These are phyloP conservation scores for Drosophila maculinotata DNA, from an alignment of 2,888 invertebrate species.

Conservation along the genomic window DNA sequence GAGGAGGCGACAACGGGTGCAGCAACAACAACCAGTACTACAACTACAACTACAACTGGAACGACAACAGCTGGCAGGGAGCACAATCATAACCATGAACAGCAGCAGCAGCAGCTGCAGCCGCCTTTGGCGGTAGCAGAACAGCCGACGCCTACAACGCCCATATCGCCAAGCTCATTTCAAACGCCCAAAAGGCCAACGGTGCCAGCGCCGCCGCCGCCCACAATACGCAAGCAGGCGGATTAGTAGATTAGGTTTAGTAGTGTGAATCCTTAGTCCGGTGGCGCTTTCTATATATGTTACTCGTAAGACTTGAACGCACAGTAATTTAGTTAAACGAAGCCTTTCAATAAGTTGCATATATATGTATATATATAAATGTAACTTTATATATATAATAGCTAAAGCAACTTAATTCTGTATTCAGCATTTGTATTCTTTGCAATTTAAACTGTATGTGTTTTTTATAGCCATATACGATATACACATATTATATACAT, in stretches of 20 bases:
- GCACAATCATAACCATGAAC: slow-evolving; percentile 64
- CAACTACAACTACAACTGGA: slow-evolving; percentile 14
- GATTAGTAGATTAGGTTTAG: slow-evolving; percentile 59
- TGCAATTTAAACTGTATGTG: slow-evolving; percentile 70
- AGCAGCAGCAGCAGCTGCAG: slow-evolving; percentile 54
- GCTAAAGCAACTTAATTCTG: slow-evolving; percentile 50
- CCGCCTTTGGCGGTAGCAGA: slow-evolving; percentile 30
- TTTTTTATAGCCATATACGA: slow-evolving; percentile 69
- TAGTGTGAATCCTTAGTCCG: slow-evolving; percentile 48
- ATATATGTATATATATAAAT: slow-evolving; percentile 20
- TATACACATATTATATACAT: slow-evolving; percentile 33
- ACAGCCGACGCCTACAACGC: slow-evolving; percentile 70
- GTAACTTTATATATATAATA: slow-evolving; percentile 19
- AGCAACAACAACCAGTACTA: slow-evolving; percentile 5
- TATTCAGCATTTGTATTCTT: slow-evolving; percentile 79
- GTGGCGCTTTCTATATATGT: slow-evolving; percentile 47
- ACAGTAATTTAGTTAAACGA: slow-evolving; percentile 65
- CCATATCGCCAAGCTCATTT: slow-evolving; percentile 80
- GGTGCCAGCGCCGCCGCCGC: slow-evolving; percentile 83
- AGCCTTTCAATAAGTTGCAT: slow-evolving; percentile 49
- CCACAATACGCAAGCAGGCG: slow-evolving; percentile 74
- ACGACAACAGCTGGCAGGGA: slow-evolving; percentile 24
- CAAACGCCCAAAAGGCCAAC: slow-evolving; percentile 82
- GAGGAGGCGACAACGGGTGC: slow-evolving; percentile 39
- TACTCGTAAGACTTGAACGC: slow-evolving; percentile 63